These are phyloP conservation scores for Mareca penelope DNA, from an alignment of 2,797 vertebrate genomes.

Conservation along the genomic window DNA sequence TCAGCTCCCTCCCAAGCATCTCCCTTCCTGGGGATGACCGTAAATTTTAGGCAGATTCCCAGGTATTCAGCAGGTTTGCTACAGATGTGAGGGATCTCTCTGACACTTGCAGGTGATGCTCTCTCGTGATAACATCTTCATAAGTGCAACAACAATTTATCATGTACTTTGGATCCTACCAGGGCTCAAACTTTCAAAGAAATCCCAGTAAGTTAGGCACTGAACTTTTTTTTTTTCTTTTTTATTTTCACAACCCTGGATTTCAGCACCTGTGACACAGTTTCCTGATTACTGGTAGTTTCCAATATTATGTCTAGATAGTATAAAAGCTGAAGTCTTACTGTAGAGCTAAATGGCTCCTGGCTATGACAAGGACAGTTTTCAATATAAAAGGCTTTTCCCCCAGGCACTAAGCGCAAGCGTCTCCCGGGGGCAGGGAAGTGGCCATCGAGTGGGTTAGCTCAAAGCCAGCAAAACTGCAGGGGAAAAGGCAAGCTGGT, in stretches of 20 bases:
- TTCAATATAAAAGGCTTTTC: constrained; percentile 42
- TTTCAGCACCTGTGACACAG: not conserved
- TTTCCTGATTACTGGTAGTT: not conserved
- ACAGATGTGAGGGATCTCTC: not conserved
- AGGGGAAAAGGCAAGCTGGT: not conserved
- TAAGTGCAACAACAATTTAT: not conserved
- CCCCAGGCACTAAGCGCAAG: constrained; percentile 10
- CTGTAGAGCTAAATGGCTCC: not conserved
- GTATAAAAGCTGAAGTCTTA: not conserved
- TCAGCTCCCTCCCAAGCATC: not conserved
- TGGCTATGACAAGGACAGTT: constrained; percentile 26
- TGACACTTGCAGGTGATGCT: not conserved
- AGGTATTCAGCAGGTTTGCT: not conserved
- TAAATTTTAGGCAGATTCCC: not conserved
- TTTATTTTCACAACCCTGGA: not conserved
- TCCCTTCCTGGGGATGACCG: not conserved
- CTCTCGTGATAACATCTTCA: not conserved
- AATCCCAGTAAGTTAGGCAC: not conserved
- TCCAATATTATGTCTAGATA: not conserved
- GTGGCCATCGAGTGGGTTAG: constrained; percentile 50
- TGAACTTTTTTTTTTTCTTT: not conserved
- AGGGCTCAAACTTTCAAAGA: not conserved
- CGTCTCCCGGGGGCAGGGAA: constrained; percentile 32
- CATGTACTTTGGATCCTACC: not conserved
- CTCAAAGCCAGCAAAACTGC: not conserved